A percentile compares a stretch with the other conserved stretches of the same genome.
Evolutionary conservation across 2,888 invertebrate genomes (phyloP).

Genomic region (Aelia acuminata): DNA sequence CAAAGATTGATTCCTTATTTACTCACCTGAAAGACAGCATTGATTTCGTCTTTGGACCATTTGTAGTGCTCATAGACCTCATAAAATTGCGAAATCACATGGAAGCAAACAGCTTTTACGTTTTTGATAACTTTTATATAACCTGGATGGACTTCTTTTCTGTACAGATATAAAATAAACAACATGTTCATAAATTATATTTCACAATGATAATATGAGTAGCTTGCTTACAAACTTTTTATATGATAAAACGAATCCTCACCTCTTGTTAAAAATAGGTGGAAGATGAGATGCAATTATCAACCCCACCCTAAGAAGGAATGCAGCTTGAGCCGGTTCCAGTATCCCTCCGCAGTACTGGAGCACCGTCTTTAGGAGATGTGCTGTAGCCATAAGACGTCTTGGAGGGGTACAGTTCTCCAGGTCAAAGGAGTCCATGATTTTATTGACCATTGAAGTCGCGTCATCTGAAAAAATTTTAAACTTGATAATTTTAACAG

Average conservation of each 20-base stretch:
- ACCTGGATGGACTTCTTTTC: slow-evolving; percentile 75
- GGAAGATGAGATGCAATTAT: slow-evolving; percentile 66
- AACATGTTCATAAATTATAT: background rate
- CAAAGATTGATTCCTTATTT: background rate
- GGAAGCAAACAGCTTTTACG: slow-evolving; percentile 76
- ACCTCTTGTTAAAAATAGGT: slow-evolving; percentile 40
- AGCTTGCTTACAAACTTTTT: background rate
- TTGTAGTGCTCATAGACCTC: slow-evolving; percentile 82
- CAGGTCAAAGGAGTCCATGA: slow-evolving; percentile 73
- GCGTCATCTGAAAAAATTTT: slow-evolving; percentile 71
- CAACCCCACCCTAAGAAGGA: slow-evolving; percentile 81
- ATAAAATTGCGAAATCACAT: slow-evolving; percentile 81
- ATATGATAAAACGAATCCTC: background rate
- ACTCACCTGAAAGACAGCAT: slow-evolving; percentile 78
- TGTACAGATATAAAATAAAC: background rate
- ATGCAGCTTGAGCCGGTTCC: slow-evolving; percentile 71
- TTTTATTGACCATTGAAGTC: slow-evolving; percentile 71
- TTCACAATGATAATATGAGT: background rate
- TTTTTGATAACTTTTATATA: slow-evolving; percentile 78
- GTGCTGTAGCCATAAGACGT: slow-evolving; percentile 82
- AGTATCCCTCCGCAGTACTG: slow-evolving; percentile 88
- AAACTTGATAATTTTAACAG: slow-evolving; percentile 12
- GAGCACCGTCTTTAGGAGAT: slow-evolving; percentile 81
- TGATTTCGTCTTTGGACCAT: slow-evolving; percentile 80
- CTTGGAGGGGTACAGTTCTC: slow-evolving; percentile 73